Evolutionary conservation across 2,888 invertebrate species (phyloP), one percentile per base, ranked within the genome.

Genomic region (Galerucella calmariensis): DNA sequence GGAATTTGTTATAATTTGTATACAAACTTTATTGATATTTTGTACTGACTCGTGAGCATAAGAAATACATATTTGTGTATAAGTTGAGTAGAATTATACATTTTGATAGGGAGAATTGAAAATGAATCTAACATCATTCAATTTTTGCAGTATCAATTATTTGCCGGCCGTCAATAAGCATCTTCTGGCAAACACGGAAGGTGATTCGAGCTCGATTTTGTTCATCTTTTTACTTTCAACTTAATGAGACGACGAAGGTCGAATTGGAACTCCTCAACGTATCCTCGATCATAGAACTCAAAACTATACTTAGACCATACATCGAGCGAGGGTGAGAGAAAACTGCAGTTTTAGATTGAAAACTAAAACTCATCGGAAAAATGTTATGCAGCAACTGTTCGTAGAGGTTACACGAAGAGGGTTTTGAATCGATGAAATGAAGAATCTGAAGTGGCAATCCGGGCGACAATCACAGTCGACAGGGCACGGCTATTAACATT

Each of bases 101-200:
- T 56, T 10, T 16, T 11, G 9, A 20, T 16, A 10, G 8, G 2
- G 11, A 16, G 9, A 9, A 56, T 10, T 0, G 2, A 20, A 4
- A 16, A 20, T 16, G 2, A 20, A 56, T 20, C 16, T 56, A 56
- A 56, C 20, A 9, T 56, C 81, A 84, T 83, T 85, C 85, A 46
- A 58, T 44, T 87, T 86, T 88, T 88, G 85, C 87, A 88, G 88
- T 88, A 87, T 84, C 87, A 87, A 82, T 86, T 88, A 81, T 88
- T 88, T 84, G 85, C 87, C 84, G 87, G 87, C 83, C 87, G 87
- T 80, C 87, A 87, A 85, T 88, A 87, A 86, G 81, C 82, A 84
- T 82, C 84, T 82, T 83, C 79, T 79, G 81, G 82, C 82, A 51
- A 67, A 58, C 61, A 20, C 63, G 48, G 20, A 53, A 68, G 72